These are phyloP conservation scores for Drosophila kohkoa DNA, from an alignment of 1,140 invertebrate species.

Conservation along the genomic window DNA sequence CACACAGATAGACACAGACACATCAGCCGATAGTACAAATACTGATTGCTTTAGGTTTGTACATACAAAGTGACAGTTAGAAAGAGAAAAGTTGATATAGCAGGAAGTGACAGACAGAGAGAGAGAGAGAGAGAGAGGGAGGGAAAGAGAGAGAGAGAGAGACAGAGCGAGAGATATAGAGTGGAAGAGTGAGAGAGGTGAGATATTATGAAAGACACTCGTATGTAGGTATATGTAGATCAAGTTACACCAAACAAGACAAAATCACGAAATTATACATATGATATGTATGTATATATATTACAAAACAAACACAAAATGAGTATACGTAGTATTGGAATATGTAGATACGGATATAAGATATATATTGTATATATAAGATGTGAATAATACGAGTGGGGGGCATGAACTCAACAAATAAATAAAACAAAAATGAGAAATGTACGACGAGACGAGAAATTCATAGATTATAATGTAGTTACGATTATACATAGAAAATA, in stretches of 20 bases:
- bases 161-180: slow-evolving; percentile 6
- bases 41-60: slow-evolving; percentile 41
- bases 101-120: slow-evolving; percentile 6
- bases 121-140: slow-evolving; percentile 9
- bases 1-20: slow-evolving; percentile 17
- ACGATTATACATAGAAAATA: slow-evolving; percentile 22
- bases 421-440: slow-evolving; percentile 12
- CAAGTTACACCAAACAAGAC: slow-evolving; percentile 51
- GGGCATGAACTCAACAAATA: slow-evolving; percentile 9
- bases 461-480: slow-evolving; percentile 11
- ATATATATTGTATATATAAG: slow-evolving; percentile 10
- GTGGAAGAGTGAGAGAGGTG: slow-evolving; percentile 16
- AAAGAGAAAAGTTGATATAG: slow-evolving; percentile 1
- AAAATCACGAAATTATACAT: slow-evolving; percentile 45
- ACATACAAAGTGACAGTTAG: slow-evolving; percentile 16
- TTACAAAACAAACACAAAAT: slow-evolving; percentile 7
- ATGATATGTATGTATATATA: slow-evolving; percentile 18
- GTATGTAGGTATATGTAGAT: slow-evolving; percentile 41
- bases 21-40: slow-evolving; percentile 45
- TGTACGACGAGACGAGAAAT: slow-evolving; percentile 35
- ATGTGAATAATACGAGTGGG: background rate
- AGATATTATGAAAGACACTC: slow-evolving; percentile 24
- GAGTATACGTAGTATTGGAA: background rate
- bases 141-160: background rate
- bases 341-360: slow-evolving; percentile 8